Evolutionary conservation across 2,888 invertebrate species (phyloP).

Genomic region (Matsumyia berberina): DNA sequence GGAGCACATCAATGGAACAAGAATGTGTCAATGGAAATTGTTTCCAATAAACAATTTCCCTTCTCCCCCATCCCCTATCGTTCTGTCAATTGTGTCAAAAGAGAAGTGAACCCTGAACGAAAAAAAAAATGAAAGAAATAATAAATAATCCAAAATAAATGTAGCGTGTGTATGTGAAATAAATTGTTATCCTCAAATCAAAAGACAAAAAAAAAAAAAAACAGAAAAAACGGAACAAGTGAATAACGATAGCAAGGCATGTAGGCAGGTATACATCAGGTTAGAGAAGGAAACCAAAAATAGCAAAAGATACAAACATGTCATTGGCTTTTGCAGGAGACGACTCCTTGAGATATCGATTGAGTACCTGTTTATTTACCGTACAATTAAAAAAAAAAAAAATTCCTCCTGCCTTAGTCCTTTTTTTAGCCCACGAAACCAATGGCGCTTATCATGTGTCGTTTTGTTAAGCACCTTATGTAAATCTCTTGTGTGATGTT

Average conservation of each 20-base stretch:
- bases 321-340: slow-evolving; percentile 37
- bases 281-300: slow-evolving; percentile 24
- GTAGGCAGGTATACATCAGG: slow-evolving; percentile 25
- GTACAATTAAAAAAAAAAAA: slow-evolving; percentile 56
- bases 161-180: slow-evolving; percentile 72
- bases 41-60: slow-evolving; percentile 53
- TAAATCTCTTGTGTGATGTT: slow-evolving; percentile 49
- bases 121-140: slow-evolving; percentile 29
- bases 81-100: slow-evolving; percentile 26
- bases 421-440: slow-evolving; percentile 42
- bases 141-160: slow-evolving; percentile 68
- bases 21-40: slow-evolving; percentile 61
- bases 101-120: slow-evolving; percentile 11
- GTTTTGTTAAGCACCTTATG: slow-evolving; percentile 60
- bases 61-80: background rate
- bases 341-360: slow-evolving; percentile 66
- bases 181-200: slow-evolving; percentile 70
- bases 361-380: slow-evolving; percentile 72
- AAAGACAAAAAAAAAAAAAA: slow-evolving; percentile 36
- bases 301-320: slow-evolving; percentile 32
- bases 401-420: slow-evolving; percentile 32
- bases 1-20: slow-evolving; percentile 43
- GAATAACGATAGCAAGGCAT: slow-evolving; percentile 42
- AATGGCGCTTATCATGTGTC: slow-evolving; percentile 74
- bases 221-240: slow-evolving; percentile 34